phyloP scores from a whole-genome alignment of 2,113 vertebrate genomes.

The Leptodactylus fuscus region DNA sequence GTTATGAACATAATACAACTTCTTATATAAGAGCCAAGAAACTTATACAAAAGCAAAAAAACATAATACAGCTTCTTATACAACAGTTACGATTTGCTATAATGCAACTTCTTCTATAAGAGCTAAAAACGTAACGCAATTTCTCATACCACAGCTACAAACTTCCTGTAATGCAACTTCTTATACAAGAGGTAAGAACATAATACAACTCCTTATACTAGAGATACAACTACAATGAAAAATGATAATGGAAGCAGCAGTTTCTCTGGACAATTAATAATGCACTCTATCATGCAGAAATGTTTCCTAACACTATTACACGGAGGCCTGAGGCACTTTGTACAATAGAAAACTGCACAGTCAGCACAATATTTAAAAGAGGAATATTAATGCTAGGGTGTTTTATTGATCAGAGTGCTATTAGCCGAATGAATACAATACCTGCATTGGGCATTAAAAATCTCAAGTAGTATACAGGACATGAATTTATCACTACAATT shows the following conservation, averaged over 20 bases:
- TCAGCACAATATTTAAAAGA: conserved; percentile 13
- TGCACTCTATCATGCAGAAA: background rate
- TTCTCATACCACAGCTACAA: too few species aligned
- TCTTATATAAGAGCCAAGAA: too few species aligned
- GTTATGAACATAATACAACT: too few species aligned
- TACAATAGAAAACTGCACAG: background rate
- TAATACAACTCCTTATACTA: background rate
- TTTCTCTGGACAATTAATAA: background rate
- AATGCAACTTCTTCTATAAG: too few species aligned
- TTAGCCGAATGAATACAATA: background rate
- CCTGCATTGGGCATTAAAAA: background rate
- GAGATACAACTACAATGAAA: background rate
- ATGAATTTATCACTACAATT: too few species aligned
- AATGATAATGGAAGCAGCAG: conserved; percentile 11
- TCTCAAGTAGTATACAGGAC: background rate
- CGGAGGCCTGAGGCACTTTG: conserved; percentile 21
- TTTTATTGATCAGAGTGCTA: background rate
- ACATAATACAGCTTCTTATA: too few species aligned
- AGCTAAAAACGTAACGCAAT: too few species aligned
- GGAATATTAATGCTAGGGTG: background rate
- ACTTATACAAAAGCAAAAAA: too few species aligned
- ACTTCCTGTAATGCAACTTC: too few species aligned
- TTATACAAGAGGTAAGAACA: background rate
- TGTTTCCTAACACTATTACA: conserved; percentile 2
- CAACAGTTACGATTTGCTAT: too few species aligned